These are phyloP conservation scores for Zosterops pallidus DNA, from an alignment of 2,113 vertebrate species.

Conservation along the genomic window DNA sequence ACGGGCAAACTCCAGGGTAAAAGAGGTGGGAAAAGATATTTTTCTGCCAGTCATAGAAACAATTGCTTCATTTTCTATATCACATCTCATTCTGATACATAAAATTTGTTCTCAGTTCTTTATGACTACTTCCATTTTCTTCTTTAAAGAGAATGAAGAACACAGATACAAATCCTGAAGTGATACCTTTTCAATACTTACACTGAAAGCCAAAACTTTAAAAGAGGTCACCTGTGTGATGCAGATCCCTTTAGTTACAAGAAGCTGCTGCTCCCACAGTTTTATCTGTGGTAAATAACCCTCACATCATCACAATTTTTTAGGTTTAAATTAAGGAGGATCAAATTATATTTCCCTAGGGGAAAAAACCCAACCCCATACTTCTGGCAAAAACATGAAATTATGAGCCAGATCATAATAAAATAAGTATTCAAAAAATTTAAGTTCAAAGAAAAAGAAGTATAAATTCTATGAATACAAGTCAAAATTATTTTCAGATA, in stretches of 20 bases:
- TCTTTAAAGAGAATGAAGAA: neutral
- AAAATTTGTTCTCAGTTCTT: neutral
- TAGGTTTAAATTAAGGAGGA: neutral
- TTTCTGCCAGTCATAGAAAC: neutral
- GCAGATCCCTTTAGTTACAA: neutral
- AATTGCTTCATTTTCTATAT: neutral
- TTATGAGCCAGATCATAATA: neutral
- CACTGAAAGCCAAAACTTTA: neutral
- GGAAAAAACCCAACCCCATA: rapidly evolving
- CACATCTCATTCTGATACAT: neutral
- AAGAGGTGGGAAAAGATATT: neutral
- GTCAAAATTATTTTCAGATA: neutral
- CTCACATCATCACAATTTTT: neutral
- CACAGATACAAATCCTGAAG: neutral
- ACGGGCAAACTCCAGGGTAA: neutral
- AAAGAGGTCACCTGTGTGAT: neutral
- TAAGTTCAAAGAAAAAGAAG: neutral
- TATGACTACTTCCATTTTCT: neutral
- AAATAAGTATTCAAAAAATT: neutral
- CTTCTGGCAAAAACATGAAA: neutral
- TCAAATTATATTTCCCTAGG: neutral
- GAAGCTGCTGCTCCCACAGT: neutral
- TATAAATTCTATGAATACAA: neutral
- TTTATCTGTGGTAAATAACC: neutral
- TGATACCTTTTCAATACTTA: neutral